A percentile compares a stretch with the other conserved stretches of the same genome.
Conservation (phyloP, 2,113 vertebrate species). For the Rhegmatorhina hoffmannsi region DNA sequence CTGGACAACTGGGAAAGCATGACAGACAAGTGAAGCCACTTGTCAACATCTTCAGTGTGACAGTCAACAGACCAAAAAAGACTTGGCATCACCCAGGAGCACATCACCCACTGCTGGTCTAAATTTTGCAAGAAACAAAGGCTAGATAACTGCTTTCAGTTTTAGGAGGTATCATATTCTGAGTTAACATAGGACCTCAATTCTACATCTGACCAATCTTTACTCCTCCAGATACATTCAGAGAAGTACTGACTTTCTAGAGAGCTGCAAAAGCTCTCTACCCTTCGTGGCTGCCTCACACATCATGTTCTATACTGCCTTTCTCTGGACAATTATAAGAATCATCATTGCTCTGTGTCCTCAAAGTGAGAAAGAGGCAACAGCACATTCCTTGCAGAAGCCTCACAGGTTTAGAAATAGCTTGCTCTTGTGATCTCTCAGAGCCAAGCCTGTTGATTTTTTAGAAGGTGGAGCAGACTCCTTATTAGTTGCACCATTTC, state of each 20-base stretch:
- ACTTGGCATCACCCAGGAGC: background rate
- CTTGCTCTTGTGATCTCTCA: background rate
- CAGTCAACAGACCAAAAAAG: fast-evolving
- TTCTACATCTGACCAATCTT: background rate
- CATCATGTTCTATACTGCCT: background rate
- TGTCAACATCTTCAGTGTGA: background rate
- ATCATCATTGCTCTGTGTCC: background rate
- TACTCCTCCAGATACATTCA: background rate
- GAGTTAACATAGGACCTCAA: background rate
- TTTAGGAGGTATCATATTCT: background rate
- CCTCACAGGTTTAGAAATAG: background rate
- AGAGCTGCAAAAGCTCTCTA: background rate
- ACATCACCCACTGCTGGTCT: fast-evolving
- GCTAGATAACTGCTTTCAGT: background rate
- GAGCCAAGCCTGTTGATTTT: constrained; percentile 1
- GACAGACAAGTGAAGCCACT: background rate
- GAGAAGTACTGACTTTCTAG: background rate
- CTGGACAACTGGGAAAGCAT: background rate
- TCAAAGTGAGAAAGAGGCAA: background rate
- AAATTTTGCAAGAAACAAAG: background rate
- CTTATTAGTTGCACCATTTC: constrained; percentile 40
- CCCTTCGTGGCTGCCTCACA: background rate
- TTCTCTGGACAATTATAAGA: background rate
- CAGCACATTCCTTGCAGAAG: background rate
- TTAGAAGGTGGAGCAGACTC: background rate